phyloP scores from a whole-genome alignment of 2,888 invertebrate species.

The Apomyelois bistriatella region DNA sequence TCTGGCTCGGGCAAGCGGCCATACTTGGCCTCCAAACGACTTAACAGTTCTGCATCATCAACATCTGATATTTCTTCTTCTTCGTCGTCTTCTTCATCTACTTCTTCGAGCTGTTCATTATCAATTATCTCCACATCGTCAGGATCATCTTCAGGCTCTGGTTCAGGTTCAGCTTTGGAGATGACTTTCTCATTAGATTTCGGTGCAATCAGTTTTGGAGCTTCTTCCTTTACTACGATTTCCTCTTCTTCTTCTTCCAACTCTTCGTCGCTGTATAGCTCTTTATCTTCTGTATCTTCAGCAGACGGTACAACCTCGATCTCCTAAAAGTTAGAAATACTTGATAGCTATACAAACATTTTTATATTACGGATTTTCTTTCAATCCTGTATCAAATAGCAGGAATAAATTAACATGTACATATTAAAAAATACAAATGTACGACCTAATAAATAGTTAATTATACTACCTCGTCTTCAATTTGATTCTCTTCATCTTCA shows the following conservation, averaged over 20 bases:
- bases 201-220: slow-evolving; percentile 24
- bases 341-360: neutral
- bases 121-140: slow-evolving; percentile 72
- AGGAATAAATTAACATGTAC: too few species aligned
- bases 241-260: slow-evolving; percentile 49
- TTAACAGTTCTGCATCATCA: slow-evolving; percentile 85
- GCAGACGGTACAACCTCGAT: slow-evolving; percentile 23
- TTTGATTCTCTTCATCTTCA: slow-evolving; percentile 37
- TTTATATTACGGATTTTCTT: too few species aligned
- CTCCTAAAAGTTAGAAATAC: slow-evolving; percentile 33
- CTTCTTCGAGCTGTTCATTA: slow-evolving; percentile 69
- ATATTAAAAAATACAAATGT: too few species aligned
- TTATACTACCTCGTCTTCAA: slow-evolving; percentile 29
- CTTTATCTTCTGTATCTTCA: slow-evolving; percentile 42
- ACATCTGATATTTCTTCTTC: slow-evolving; percentile 81
- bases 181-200: slow-evolving; percentile 12
- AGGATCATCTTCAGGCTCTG: slow-evolving; percentile 52
- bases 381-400: too few species aligned
- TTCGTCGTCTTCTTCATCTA: slow-evolving; percentile 70
- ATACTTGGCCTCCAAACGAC: slow-evolving; percentile 86
- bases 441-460: too few species aligned
- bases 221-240: slow-evolving; percentile 43
- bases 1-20: slow-evolving; percentile 82
- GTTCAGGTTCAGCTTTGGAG: slow-evolving; percentile 33
- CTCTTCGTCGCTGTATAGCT: slow-evolving; percentile 60